Conservation (phyloP, 2,888 invertebrate genomes). For the Acleris laterana region DNA sequence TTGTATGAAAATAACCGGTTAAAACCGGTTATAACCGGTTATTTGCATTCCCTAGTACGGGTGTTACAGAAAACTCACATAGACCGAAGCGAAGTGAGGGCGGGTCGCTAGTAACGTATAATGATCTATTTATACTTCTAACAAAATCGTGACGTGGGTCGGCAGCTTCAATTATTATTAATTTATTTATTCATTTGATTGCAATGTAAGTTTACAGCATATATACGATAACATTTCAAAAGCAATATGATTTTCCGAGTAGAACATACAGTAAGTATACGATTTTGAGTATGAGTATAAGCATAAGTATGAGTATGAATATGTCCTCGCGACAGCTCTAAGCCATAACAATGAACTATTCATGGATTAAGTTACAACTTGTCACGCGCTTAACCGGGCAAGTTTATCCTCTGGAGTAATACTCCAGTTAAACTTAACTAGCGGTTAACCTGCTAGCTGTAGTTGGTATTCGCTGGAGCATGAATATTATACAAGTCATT, state of each 20-base stretch:
- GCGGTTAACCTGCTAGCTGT: constrained; percentile 10
- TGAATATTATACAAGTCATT: constrained; percentile 9
- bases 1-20: too few relatives aligned
- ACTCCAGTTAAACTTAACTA: constrained; percentile 20
- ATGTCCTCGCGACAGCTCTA: constrained; percentile 3
- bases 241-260: neutral
- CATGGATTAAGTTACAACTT: constrained; percentile 22
- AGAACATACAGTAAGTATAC: neutral
- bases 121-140: too few relatives aligned
- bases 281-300: neutral
- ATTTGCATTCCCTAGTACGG: too few relatives aligned
- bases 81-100: too few relatives aligned
- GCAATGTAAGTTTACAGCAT: too few relatives aligned
- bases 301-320: neutral
- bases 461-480: constrained; percentile 3
- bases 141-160: too few relatives aligned
- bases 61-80: too few relatives aligned
- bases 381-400: constrained; percentile 20
- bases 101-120: too few relatives aligned
- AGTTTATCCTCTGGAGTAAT: constrained; percentile 24
- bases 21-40: too few relatives aligned
- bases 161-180: too few relatives aligned
- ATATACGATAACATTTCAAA: too few relatives aligned
- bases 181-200: too few relatives aligned
- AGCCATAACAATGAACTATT: constrained; percentile 8